These are phyloP conservation scores for Clupea harengus DNA, from an alignment of 2,113 vertebrate species.

Conservation along the genomic window DNA sequence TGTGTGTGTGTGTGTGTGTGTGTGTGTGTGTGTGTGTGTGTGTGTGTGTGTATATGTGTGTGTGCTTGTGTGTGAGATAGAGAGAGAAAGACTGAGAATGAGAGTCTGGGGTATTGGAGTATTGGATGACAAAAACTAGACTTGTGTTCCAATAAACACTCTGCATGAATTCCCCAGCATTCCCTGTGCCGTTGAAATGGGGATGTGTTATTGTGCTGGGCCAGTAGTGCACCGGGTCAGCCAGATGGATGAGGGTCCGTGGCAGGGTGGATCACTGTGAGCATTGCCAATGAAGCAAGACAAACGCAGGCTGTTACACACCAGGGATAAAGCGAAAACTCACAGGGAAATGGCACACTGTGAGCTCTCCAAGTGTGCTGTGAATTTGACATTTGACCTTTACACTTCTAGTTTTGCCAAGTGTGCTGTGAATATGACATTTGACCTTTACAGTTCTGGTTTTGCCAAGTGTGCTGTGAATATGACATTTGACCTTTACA, in stretches of 20 bases:
- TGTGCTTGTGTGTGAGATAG: neutral
- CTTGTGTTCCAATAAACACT: conserved; percentile 14
- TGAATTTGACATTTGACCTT: neutral
- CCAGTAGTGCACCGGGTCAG: neutral
- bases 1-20: conserved; percentile 8
- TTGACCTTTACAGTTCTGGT: neutral
- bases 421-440: neutral
- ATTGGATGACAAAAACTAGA: neutral
- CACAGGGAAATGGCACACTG: neutral
- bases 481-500: neutral
- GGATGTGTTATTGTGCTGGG: neutral
- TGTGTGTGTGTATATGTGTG: conserved; percentile 20
- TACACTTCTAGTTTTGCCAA: neutral
- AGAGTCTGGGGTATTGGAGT: conserved; percentile 7
- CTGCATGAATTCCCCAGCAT: neutral
- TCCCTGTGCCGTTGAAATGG: neutral
- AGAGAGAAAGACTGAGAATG: neutral
- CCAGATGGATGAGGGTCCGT: neutral
- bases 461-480: neutral
- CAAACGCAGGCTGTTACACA: neutral
- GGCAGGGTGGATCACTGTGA: neutral
- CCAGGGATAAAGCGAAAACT: neutral
- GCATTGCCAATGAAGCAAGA: neutral
- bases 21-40: conserved; percentile 32
- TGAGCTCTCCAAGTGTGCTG: neutral